A percentile compares a stretch with the other conserved stretches of the same genome.
Conservation (phyloP, 2,888 invertebrate species). For the Xylota segnis region DNA sequence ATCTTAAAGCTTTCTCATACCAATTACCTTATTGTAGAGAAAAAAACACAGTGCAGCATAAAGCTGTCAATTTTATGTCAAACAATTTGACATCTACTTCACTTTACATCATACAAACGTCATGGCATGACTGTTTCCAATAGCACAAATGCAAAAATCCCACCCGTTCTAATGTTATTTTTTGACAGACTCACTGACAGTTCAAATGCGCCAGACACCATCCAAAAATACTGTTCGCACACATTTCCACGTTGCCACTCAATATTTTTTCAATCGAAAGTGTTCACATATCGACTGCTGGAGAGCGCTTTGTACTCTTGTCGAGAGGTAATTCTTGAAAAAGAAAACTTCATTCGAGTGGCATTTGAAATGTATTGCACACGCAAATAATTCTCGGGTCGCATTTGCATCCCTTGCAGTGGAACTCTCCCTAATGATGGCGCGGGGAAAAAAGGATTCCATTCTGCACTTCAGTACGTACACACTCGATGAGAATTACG, state of each 20-base stretch:
- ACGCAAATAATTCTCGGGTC: neutral
- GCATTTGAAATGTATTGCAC: slow-evolving; percentile 3
- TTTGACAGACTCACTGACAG: too few relatives aligned
- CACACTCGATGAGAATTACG: neutral
- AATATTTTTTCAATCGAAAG: neutral
- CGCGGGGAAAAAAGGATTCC: neutral
- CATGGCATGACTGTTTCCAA: too few relatives aligned
- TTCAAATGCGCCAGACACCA: neutral
- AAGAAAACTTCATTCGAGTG: neutral
- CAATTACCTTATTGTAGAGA: too few relatives aligned
- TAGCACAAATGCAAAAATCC: too few relatives aligned
- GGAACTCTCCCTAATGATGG: neutral
- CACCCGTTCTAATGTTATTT: too few relatives aligned
- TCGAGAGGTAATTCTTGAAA: neutral
- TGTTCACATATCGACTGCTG: neutral
- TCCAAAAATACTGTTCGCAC: neutral
- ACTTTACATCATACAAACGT: too few relatives aligned
- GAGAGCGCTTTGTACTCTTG: neutral
- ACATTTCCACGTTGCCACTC: neutral
- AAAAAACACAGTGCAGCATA: too few relatives aligned
- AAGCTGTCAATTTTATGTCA: too few relatives aligned
- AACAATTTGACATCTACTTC: too few relatives aligned
- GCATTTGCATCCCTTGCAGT: neutral
- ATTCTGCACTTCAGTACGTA: neutral
- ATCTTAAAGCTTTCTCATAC: too few relatives aligned